Evolutionary conservation across 2,888 invertebrate species (phyloP).

Genomic region (Timema podura): DNA sequence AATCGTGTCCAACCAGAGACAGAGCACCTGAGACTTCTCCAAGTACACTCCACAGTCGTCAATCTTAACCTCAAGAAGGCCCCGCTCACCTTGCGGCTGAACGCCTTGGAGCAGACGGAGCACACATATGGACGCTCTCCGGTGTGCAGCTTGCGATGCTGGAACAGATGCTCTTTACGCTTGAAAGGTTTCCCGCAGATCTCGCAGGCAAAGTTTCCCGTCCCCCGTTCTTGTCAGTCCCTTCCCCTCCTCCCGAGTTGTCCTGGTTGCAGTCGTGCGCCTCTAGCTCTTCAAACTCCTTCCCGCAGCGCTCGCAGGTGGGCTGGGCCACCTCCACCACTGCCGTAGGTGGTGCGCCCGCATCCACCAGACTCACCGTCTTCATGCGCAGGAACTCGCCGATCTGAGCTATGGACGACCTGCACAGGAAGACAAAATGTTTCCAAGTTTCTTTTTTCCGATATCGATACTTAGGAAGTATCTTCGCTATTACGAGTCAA

Average conservation of each 20-base stretch:
- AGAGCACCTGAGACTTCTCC: no score
- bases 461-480: no score
- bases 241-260: conserved; percentile 32
- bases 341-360: conserved; percentile 18
- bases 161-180: conserved; percentile 64
- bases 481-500: no score
- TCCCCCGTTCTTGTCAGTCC: conserved; percentile 32
- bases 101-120: conserved; percentile 60
- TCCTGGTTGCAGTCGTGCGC: conserved; percentile 38
- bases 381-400: conserved; percentile 39
- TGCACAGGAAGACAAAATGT: neutral
- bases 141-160: conserved; percentile 33
- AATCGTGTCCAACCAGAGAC: no score
- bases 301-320: conserved; percentile 44
- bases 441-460: no score
- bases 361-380: conserved; percentile 31
- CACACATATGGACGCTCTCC: conserved; percentile 61
- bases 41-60: no score
- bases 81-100: conserved; percentile 52
- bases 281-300: conserved; percentile 42
- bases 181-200: conserved; percentile 62
- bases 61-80: no score
- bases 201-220: conserved; percentile 48
- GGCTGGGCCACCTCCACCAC: conserved; percentile 23
- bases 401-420: conserved; percentile 36